phyloP scores from a whole-genome alignment of 2,797 vertebrate genomes.

The Etheostoma nigrum region DNA sequence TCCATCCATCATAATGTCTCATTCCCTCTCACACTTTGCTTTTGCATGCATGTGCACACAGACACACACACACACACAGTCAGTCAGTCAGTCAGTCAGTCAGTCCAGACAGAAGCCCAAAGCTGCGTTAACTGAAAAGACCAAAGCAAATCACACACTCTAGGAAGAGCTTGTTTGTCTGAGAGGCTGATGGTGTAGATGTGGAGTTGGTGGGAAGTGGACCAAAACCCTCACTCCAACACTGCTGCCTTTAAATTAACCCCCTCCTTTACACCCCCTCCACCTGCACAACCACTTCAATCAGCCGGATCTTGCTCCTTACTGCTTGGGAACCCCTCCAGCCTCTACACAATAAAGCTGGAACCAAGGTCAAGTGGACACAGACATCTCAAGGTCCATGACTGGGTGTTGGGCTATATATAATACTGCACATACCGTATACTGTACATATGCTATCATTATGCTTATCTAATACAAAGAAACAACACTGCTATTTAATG shows the following conservation, averaged over 20 bases:
- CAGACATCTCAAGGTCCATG: conserved; percentile 51
- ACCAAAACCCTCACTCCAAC: conserved; percentile 29
- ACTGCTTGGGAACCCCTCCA: conserved; percentile 22
- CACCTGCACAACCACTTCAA: conserved; percentile 60
- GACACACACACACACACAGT: conserved; percentile 19
- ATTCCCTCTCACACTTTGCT: conserved; percentile 38
- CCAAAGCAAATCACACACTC: conserved; percentile 7
- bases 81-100: too few species aligned
- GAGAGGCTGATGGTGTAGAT: conserved; percentile 17
- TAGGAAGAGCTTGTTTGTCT: neutral
- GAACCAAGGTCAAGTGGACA: conserved; percentile 21
- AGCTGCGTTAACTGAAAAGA: conserved; percentile 37
- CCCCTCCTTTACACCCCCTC: conserved; percentile 43
- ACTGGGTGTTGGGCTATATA: neutral
- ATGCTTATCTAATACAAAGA: neutral
- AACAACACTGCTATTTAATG: neutral
- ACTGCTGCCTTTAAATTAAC: conserved; percentile 68
- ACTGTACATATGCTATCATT: neutral
- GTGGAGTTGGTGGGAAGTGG: conserved; percentile 47
- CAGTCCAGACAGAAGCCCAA: neutral
- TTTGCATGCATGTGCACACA: conserved; percentile 19
- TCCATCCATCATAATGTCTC: conserved; percentile 73
- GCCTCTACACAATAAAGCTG: conserved; percentile 9
- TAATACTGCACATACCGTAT: too few species aligned
- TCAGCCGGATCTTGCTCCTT: conserved; percentile 43